phyloP scores from a whole-genome alignment of 1,140 invertebrate genomes.

The Hermetia illucens region DNA sequence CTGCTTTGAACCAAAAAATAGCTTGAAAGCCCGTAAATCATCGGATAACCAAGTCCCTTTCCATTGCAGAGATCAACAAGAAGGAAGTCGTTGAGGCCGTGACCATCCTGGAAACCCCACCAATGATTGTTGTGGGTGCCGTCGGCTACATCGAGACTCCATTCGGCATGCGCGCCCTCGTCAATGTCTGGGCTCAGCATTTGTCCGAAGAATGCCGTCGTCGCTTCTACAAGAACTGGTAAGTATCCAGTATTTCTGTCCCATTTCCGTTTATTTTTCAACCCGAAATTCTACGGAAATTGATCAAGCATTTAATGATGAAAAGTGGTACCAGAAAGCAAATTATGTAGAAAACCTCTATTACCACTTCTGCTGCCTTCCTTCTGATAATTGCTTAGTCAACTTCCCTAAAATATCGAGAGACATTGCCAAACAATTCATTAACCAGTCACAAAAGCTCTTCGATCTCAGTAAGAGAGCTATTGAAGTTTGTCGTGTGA shows the following conservation, averaged over 20 bases:
- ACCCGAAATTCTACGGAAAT: background rate
- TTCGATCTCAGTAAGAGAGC: slow-evolving; percentile 51
- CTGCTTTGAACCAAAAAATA: too few relatives aligned
- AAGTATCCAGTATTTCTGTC: slow-evolving; percentile 31
- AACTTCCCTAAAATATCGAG: background rate
- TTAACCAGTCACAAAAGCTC: too few relatives aligned
- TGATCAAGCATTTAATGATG: slow-evolving; percentile 15
- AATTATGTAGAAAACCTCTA: slow-evolving; percentile 10
- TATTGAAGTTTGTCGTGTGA: slow-evolving; percentile 31
- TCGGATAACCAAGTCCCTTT: background rate
- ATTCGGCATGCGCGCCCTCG: slow-evolving; percentile 83
- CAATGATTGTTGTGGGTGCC: slow-evolving; percentile 94
- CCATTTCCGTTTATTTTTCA: slow-evolving; percentile 15
- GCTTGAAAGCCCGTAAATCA: background rate
- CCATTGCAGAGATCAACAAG: slow-evolving; percentile 85
- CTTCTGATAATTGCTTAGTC: slow-evolving; percentile 22
- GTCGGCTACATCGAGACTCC: slow-evolving; percentile 99
- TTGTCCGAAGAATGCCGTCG: slow-evolving; percentile 94
- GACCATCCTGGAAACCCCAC: slow-evolving; percentile 95
- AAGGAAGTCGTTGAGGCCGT: slow-evolving; percentile 99
- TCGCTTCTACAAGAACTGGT: slow-evolving; percentile 99
- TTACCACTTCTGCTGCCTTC: slow-evolving; percentile 30
- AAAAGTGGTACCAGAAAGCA: slow-evolving; percentile 29
- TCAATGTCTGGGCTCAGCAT: slow-evolving; percentile 98
- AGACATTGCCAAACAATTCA: background rate